Evolutionary conservation across 2,113 vertebrate species (phyloP).

Genomic region (Nasalis larvatus): DNA sequence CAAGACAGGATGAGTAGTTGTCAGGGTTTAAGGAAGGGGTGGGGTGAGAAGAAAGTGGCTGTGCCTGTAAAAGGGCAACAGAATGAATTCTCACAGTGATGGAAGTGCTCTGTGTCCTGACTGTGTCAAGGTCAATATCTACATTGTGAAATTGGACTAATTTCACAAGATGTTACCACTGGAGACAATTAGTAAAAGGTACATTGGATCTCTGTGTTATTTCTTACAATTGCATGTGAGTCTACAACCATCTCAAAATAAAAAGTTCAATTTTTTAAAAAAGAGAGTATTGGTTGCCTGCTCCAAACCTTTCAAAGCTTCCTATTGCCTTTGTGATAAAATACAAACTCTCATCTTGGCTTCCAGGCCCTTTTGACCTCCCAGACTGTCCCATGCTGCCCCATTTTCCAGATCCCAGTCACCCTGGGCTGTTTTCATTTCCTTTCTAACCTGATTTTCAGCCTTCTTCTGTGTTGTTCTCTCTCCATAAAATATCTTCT

Average conservation of each 20-base stretch:
- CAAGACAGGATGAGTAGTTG: not conserved
- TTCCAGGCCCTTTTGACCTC: not conserved
- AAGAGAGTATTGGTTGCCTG: not conserved
- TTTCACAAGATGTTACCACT: not conserved
- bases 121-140: not conserved
- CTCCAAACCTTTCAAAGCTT: not conserved
- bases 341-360: not conserved
- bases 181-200: too few relatives aligned
- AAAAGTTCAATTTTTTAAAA: not conserved
- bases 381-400: not conserved
- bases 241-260: not conserved
- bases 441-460: not conserved
- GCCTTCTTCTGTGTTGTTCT: not conserved
- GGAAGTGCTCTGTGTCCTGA: not conserved
- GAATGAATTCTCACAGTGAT: fast-evolving
- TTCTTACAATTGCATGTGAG: not conserved
- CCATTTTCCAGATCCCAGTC: not conserved
- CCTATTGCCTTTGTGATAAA: not conserved
- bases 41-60: too few relatives aligned
- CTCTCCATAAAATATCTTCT: not conserved
- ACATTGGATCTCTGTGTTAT: not conserved
- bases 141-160: not conserved
- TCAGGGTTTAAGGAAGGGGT: too few relatives aligned
- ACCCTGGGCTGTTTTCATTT: not conserved
- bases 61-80: too few relatives aligned